Base-by-base conservation (phyloP, 1,140 invertebrate genomes). In the Danaus plexippus region DNA sequence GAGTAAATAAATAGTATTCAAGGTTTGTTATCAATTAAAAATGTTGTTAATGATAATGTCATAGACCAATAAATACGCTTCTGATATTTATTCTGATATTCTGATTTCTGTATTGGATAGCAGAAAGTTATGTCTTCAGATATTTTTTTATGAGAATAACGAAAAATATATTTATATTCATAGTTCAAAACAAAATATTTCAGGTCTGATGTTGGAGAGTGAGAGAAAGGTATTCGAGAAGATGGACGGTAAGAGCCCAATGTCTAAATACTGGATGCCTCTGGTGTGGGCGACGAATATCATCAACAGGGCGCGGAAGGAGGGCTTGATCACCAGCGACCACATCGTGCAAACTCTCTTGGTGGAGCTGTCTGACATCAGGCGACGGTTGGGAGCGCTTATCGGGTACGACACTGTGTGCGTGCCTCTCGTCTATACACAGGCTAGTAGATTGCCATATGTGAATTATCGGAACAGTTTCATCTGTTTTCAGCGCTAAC, bases 351-450 rank as follows among this genome's bases (percentile, higher is more conserved):
- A 96, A 82, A 95, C 94, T 2, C 90, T 96, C 50, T 84, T 96
- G 48, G 91, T 92, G 44, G 95, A 96, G 76, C 87, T 96, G 40
- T 95, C 94, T 6, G 94, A 96, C 69, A 95, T 96, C 61, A 88
- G 95, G 69, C 88, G 92, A 73, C 88, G 93, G 68, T 85, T 96
- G 58, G 94, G 94, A 57, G 92, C 92, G 49, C 88, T 96, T 5
- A 96, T 95, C 66, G 94, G 94, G 50, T 99, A 98, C 81, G 98
- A 99, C 88, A 98, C 96, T 71, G 96, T 99, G 67, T 97, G 95
- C 77, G 96, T 99, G 60, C 98, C 98, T 45, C 90, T 99, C 22
- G 97, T 99, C 56, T 99, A 99, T 84, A 99, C 97, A 53, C 97
- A 99, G 94, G 97, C 73, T 47, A 69, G 73, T 46, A 50, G 7